Percentiles rank a stretch among this genome's conserved stretches.
Conservation (phyloP, 2,113 vertebrate genomes). For the Silurus asotus region DNA sequence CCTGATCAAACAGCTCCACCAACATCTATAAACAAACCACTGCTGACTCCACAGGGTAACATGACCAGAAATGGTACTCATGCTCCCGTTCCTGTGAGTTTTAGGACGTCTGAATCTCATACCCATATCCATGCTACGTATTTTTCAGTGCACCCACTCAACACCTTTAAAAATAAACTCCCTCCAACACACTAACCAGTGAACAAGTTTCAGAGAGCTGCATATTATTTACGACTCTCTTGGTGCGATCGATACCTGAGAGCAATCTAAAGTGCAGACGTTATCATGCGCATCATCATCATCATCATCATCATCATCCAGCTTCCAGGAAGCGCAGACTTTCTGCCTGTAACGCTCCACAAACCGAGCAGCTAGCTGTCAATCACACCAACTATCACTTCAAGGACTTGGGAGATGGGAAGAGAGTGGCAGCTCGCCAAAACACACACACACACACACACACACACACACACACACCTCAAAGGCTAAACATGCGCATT, state of each 20-base stretch:
- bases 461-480: neutral
- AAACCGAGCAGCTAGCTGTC: constrained; percentile 26
- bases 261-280: neutral
- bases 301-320: neutral
- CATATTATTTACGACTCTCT: neutral
- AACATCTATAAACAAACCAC: too few relatives aligned
- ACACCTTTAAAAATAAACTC: neutral
- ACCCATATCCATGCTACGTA: too few relatives aligned
- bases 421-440: constrained; percentile 7
- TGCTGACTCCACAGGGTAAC: too few relatives aligned
- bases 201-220: neutral
- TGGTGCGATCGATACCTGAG: neutral
- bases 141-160: too few relatives aligned
- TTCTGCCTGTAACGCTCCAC: too few relatives aligned
- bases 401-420: neutral
- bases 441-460: neutral
- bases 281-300: neutral
- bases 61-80: too few relatives aligned
- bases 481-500: neutral
- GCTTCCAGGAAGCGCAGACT: neutral
- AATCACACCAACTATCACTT: constrained; percentile 16
- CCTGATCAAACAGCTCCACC: too few relatives aligned
- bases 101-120: too few relatives aligned
- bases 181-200: neutral
- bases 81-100: too few relatives aligned